A percentile compares a stretch with the other conserved stretches of the same genome.
Evolutionary conservation across 1,140 invertebrate species (phyloP).

Genomic region (Sycobia sp.): DNA sequence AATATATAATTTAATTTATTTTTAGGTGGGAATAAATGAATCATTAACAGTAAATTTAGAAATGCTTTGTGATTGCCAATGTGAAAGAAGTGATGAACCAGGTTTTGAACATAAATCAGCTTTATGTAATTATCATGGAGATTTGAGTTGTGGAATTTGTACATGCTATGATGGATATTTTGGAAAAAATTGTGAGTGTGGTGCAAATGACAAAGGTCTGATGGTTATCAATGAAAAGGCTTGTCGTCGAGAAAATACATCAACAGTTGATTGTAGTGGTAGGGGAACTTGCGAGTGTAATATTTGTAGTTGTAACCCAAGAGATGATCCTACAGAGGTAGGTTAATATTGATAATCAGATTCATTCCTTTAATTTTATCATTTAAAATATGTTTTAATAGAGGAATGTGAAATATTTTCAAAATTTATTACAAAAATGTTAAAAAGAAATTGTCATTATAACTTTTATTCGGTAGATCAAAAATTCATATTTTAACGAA

Average conservation of each 20-base stretch:
- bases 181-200: slow-evolving; percentile 88
- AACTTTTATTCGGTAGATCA: no score
- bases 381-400: no score
- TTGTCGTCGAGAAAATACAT: slow-evolving; percentile 78
- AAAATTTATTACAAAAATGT: no score
- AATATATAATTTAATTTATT: background rate
- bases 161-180: slow-evolving; percentile 78
- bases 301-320: slow-evolving; percentile 73
- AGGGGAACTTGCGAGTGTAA: slow-evolving; percentile 83
- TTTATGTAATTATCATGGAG: slow-evolving; percentile 71
- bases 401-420: no score
- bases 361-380: slow-evolving; percentile 1
- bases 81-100: slow-evolving; percentile 70
- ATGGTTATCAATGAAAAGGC: slow-evolving; percentile 61
- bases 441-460: no score
- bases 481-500: no score
- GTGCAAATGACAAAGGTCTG: slow-evolving; percentile 56
- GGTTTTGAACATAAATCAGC: slow-evolving; percentile 63
- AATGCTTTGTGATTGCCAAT: slow-evolving; percentile 89
- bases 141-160: slow-evolving; percentile 86
- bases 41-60: slow-evolving; percentile 82
- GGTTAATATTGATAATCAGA: slow-evolving; percentile 34
- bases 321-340: slow-evolving; percentile 64
- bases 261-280: slow-evolving; percentile 73
- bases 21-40: slow-evolving; percentile 83